phyloP scores from a whole-genome alignment of 2,113 vertebrate genomes.

The Copsychus sechellarum region DNA sequence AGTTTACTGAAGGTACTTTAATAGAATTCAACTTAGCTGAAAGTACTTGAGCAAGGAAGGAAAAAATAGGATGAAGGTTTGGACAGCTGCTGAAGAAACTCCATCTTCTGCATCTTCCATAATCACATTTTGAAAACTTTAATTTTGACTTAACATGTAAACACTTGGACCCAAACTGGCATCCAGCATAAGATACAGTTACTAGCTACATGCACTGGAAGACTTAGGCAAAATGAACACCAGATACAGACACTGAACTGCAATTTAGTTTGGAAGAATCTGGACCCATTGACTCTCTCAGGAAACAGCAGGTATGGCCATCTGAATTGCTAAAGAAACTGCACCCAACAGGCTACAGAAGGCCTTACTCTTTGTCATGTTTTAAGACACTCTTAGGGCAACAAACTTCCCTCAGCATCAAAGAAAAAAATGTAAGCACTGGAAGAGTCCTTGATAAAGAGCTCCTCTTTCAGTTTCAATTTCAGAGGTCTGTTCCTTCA shows the following conservation, averaged over 20 bases:
- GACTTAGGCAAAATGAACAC: not conserved
- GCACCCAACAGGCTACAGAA: not conserved
- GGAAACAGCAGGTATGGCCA: not conserved
- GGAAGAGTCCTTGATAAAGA: not conserved
- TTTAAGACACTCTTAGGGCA: not conserved
- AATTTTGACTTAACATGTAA: not conserved
- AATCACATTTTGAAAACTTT: not conserved
- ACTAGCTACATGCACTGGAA: not conserved
- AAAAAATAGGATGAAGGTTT: not conserved
- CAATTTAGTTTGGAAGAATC: not conserved
- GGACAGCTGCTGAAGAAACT: not conserved
- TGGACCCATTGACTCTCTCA: not conserved
- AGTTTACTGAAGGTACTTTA: not conserved
- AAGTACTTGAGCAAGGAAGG: not conserved
- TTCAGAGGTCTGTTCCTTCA: not conserved
- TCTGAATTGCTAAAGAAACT: not conserved
- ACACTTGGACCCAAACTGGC: not conserved
- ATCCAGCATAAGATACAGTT: not conserved
- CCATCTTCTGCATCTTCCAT: not conserved
- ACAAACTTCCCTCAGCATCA: not conserved
- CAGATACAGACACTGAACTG: not conserved
- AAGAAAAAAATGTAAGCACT: not conserved
- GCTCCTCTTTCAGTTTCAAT: not conserved
- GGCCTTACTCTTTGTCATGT: not conserved
- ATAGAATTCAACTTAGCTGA: not conserved